Percentiles rank a stretch among this genome's conserved stretches.
phyloP scores from a whole-genome alignment of 1,140 invertebrate species.

The Brachionus sp. region DNA sequence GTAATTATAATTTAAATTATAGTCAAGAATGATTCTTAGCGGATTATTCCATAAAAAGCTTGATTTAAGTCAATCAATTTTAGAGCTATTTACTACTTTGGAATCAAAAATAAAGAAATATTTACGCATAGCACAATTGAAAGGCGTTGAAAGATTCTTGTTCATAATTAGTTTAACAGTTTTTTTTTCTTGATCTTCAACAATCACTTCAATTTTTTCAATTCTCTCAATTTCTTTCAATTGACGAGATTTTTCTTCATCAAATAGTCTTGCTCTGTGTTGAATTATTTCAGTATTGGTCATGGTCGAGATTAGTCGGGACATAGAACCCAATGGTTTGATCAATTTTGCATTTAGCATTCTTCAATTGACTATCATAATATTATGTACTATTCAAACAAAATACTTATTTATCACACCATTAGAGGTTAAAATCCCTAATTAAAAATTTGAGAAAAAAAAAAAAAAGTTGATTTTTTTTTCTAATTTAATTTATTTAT shows the following conservation, averaged over 20 bases:
- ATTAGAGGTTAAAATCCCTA: slow-evolving; percentile 35
- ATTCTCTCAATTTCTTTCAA: slow-evolving; percentile 30
- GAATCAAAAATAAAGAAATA: background rate
- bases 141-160: slow-evolving; percentile 82
- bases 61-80: no score
- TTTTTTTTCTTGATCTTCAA: background rate
- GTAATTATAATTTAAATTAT: no score
- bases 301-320: background rate
- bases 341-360: background rate
- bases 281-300: background rate
- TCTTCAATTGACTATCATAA: background rate
- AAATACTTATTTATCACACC: no score
- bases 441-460: background rate
- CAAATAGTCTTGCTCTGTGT: background rate
- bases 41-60: no score
- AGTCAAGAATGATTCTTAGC: no score
- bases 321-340: background rate
- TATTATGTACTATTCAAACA: no score
- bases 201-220: slow-evolving; percentile 38
- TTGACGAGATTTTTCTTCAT: slow-evolving; percentile 3
- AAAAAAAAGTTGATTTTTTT: background rate
- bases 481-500: slow-evolving; percentile 10
- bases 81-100: no score
- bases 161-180: slow-evolving; percentile 74
- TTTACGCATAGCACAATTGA: slow-evolving; percentile 80